Evolutionary conservation across 2,797 vertebrate genomes (phyloP).

Genomic region (Scarus forsteni): DNA sequence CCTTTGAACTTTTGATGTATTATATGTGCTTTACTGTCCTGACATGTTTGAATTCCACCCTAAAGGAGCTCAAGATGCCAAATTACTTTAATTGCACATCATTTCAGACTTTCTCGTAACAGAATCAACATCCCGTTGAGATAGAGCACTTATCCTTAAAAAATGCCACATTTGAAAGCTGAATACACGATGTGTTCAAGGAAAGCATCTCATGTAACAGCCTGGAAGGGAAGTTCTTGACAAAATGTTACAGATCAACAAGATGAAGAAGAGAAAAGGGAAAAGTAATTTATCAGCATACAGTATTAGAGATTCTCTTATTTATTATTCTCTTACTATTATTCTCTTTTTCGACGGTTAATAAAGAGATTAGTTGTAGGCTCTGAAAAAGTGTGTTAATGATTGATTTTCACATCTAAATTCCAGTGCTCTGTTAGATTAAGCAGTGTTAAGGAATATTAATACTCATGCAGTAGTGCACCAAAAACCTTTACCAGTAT

Average conservation of each 20-base stretch:
- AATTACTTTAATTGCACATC: not conserved
- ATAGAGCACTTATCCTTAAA: not conserved
- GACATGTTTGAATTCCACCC: conserved; percentile 1
- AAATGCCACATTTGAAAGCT: not conserved
- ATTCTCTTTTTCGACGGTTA: not conserved
- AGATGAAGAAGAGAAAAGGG: not conserved
- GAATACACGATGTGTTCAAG: conserved; percentile 9
- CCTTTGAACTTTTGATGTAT: no score
- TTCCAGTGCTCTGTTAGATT: no score
- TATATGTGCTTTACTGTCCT: not conserved
- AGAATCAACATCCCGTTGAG: conserved; percentile 9
- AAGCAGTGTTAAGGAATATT: no score
- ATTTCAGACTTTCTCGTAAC: not conserved
- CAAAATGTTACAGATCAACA: not conserved
- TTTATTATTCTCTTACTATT: no score
- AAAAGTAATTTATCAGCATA: not conserved
- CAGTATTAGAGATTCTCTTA: conserved; percentile 1
- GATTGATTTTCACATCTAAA: no score
- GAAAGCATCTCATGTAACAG: not conserved
- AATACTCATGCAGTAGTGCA: no score
- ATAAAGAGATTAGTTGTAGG: no score
- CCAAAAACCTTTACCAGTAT: no score
- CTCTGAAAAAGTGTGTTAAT: no score
- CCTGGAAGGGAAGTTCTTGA: not conserved
- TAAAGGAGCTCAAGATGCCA: not conserved